Evolutionary conservation across 2,888 invertebrate species (phyloP), one percentile per base, ranked within the genome.

Genomic region (Xestoiulus laeticollis): DNA sequence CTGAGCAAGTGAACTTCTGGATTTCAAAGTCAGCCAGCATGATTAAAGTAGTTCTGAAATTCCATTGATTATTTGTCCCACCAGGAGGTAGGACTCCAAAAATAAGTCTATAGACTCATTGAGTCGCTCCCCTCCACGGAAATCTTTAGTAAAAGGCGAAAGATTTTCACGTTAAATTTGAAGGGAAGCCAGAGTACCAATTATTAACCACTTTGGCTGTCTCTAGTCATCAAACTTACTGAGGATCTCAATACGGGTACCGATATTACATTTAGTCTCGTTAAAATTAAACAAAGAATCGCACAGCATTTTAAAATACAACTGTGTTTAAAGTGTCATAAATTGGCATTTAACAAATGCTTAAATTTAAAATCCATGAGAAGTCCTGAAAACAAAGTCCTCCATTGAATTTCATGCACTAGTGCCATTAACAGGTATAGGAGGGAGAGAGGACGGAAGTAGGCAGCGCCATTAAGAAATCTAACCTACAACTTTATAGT

Each of bases 81-180:
- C 53, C 44, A 43, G 12, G 53, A 59, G 44, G 53, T 1, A 30
- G 26, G 68, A 89, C 16, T 32, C 26, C 22, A 82, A 84, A 53
- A 53, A 53, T 53, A n/a, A n/a, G 53, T 53, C 53, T 53, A 53
- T 53, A 53, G 53, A 53, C 53, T 53, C 53, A 53, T 53, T 53
- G 53, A 53, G 53, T 53, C 19, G 53, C 53, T 53, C 53, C 53
- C 53, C 53, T 53, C 53, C 53, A 53, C 53, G 53, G 53, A 53
- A 53, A 53, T 53, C 53, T 53, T 53, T 53, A 53, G 53, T 26
- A n/a, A 87, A 83, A 88, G 26, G 33, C 84, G 26, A 86, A 68
- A 68, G 87, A 86, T 86, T 86, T 53, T 53, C 53, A n/a, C 53
- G 53, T 53, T 53, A 16, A 5, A n/a, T 53, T n/a, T 53, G 53